Evolutionary conservation across 2,113 vertebrate genomes (phyloP), one percentile per base, ranked within the genome.

Genomic region (Ceuthmochares aereus): DNA sequence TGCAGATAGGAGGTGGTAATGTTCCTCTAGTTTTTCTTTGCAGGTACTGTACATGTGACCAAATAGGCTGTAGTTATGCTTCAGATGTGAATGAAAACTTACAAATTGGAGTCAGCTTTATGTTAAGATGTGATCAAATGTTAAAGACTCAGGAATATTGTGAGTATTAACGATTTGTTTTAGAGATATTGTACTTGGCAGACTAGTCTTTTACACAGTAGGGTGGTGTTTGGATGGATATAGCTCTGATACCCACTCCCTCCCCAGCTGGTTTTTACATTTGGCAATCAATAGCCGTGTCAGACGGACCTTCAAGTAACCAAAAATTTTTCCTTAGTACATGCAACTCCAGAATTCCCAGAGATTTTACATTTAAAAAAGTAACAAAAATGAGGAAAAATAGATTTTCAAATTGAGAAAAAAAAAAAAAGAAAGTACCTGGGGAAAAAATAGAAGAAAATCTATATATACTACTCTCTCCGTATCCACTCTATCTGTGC

Each of bases 311-410:
- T 84, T 69, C 13, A 2, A 60, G 40, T 29, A 76, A 64, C 32
- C 0, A 0, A 63, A 15, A 17, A 1, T 54, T 52, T 62, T 87
- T 76, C 21, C 15, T 68, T 23, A 66, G 1, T 49, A 23, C 12
- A 7, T 21, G 30, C 6, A 75, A 59, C 25, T 78, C 12, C 56
- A 81, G n/a, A 82, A 84, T 63, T 30, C 9, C 9, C 56, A 84
- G n/a, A 73, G 2, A 17, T 45, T 59, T 92, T 62, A 14, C 70
- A n/a, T 26, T 58, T 18, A 9, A 8, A 15, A 37, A 58, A 42
- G 7, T 11, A 47, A 47, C 3, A 63, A 66, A 51, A 45, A 15
- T 12, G 1, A 36, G 11, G 76, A 85, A 85, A 87, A 90, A 74
- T 0, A 18, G 1, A 4, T 37, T 81, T 78, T 26, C 42, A 87